phyloP scores from a whole-genome alignment of 1,140 invertebrate genomes.

The Bombus superbus region DNA sequence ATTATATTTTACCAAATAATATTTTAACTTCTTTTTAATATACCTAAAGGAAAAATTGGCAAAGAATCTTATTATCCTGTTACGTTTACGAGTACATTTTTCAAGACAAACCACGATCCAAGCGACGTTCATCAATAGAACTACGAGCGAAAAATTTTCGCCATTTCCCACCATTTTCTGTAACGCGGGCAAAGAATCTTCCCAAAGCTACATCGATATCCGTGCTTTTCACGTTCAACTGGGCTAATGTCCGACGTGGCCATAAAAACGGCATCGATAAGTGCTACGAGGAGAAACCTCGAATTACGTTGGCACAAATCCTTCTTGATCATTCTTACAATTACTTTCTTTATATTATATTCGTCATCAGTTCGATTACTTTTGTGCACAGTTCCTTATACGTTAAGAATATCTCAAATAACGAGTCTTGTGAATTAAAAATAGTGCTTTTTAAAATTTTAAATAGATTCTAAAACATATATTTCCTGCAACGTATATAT shows the following conservation, averaged over 20 bases:
- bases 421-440: neutral
- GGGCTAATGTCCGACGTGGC: slow-evolving; percentile 45
- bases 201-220: slow-evolving; percentile 44
- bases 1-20: neutral
- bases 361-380: neutral
- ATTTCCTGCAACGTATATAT: too few species aligned
- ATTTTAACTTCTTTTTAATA: too few species aligned
- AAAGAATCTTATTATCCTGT: neutral
- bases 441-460: neutral
- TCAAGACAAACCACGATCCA: neutral
- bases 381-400: neutral
- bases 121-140: slow-evolving; percentile 27
- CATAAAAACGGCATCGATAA: slow-evolving; percentile 57
- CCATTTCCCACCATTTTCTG: slow-evolving; percentile 4
- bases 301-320: slow-evolving; percentile 19
- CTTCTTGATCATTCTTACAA: slow-evolving; percentile 5
- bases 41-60: too few species aligned
- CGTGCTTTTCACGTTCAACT: slow-evolving; percentile 31
- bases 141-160: slow-evolving; percentile 3
- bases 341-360: neutral
- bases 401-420: neutral
- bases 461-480: too few species aligned
- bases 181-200: slow-evolving; percentile 45
- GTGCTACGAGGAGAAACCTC: slow-evolving; percentile 48
- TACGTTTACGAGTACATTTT: neutral